Conservation (phyloP, 2,797 vertebrate genomes). For the Anabas testudineus region DNA sequence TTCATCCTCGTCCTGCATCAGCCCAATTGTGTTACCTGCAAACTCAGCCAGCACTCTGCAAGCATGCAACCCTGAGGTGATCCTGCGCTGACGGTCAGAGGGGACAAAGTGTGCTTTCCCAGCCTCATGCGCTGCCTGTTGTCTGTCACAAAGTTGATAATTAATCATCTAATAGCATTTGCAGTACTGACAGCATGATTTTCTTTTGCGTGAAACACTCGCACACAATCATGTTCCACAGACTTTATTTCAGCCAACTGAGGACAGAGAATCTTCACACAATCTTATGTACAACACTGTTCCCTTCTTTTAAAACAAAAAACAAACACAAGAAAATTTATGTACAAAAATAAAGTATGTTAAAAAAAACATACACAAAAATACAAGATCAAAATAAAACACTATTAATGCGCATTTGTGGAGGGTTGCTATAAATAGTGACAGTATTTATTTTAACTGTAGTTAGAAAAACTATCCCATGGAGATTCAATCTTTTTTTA, state of each 20-base stretch:
- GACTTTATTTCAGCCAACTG: slow-evolving; percentile 78
- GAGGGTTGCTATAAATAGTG: slow-evolving; percentile 66
- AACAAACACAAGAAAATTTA: slow-evolving; percentile 60
- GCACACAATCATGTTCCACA: slow-evolving; percentile 59
- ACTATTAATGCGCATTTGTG: slow-evolving; percentile 56
- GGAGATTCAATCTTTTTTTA: slow-evolving; percentile 29
- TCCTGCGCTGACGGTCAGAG: no score
- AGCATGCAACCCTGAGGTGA: no score
- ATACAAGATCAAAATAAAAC: slow-evolving; percentile 48
- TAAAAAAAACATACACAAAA: slow-evolving; percentile 64
- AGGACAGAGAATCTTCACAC: slow-evolving; percentile 66
- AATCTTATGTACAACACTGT: slow-evolving; percentile 76
- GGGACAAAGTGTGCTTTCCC: no score
- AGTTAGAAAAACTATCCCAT: slow-evolving; percentile 37
- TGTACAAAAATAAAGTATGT: slow-evolving; percentile 78
- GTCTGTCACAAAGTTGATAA: no score
- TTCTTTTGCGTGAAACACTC: not conserved
- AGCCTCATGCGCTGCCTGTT: no score
- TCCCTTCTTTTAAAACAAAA: slow-evolving; percentile 76
- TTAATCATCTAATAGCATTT: not conserved
- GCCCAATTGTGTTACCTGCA: no score
- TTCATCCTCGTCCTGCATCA: no score
- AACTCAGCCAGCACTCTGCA: no score
- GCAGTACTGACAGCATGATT: not conserved
- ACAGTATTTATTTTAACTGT: slow-evolving; percentile 50